Conservation (phyloP, 1,140 invertebrate species). For the Lepidurus apus region DNA sequence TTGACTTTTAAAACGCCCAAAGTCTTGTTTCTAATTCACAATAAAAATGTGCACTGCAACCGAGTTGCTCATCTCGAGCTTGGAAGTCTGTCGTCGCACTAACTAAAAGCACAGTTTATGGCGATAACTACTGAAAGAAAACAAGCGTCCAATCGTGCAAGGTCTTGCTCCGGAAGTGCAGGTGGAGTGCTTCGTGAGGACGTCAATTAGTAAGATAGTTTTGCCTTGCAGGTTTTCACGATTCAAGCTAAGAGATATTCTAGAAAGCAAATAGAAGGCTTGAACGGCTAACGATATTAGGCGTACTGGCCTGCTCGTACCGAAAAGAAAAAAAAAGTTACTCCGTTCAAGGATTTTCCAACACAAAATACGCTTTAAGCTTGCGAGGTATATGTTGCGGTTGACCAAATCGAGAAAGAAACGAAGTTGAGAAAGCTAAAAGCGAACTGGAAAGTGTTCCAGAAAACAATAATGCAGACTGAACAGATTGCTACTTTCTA, state of each 20-base stretch:
- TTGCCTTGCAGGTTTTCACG: neutral
- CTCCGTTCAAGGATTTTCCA: neutral
- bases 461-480: neutral
- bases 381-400: neutral
- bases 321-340: neutral
- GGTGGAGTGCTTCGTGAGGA: neutral
- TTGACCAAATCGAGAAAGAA: neutral
- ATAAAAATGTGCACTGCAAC: neutral
- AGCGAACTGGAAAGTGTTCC: neutral
- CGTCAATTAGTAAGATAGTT: neutral
- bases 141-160: neutral
- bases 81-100: neutral
- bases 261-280: neutral
- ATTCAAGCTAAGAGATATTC: neutral
- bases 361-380: neutral
- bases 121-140: neutral
- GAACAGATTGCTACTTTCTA: neutral
- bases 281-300: neutral
- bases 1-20: slow-evolving; percentile 24
- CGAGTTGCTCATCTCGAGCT: neutral
- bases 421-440: neutral
- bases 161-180: neutral
- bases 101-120: neutral
- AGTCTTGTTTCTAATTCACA: neutral
- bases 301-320: neutral